Evolutionary conservation across 2,113 vertebrate genomes (phyloP), one percentile per base, ranked within the genome.

Genomic region (Pyrgilauda ruficollis): DNA sequence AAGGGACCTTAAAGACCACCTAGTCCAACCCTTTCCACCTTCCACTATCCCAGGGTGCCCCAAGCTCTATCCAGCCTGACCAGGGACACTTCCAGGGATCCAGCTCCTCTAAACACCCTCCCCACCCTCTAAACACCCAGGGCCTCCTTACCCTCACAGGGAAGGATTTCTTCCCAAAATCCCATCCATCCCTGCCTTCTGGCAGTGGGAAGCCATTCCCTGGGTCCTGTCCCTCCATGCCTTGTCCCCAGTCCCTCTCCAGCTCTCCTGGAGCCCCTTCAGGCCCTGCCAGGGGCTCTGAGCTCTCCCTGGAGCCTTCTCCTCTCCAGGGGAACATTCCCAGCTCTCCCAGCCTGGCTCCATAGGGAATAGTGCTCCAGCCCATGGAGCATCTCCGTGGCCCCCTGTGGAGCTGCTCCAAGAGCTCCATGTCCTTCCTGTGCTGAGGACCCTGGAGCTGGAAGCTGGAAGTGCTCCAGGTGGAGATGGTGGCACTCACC

Each of bases 401-500:
- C 33, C 15, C 41, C 44, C 53, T 39, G 7, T n/a, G n/a, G 62
- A 82, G 11, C 20, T 55, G 39, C 47, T 62, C 70, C 55, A 53
- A 30, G n/a, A 75, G n/a, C 2, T 53, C 49, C 70, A 30, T 0
- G 1, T 35, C 26, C 62, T 10, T n/a, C 26, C 70, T 27, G 39
- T 41, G 39, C 47, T 17, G 7, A 50, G 31, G 22, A 27, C 7
- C 52, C 52, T 1, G 0, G 44, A 37, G 68, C 23, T 67, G 68
- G 37, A 30, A 39, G 52, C 44, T 37, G 37, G 39, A 41, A 28
- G n/a, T 8, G 41, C 87, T 15, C n/a, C 72, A 43, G 63, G 4
- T 20, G 41, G n/a, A 26, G 41, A 39, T 5, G 24, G 62, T 6
- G 73, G 46, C 73, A 94, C 99, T 99, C 96, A 99, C 99, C 99